A percentile compares a stretch with the other conserved stretches of the same genome.
Conservation (phyloP, 1,140 invertebrate species). For the Eumeta japonica region DNA sequence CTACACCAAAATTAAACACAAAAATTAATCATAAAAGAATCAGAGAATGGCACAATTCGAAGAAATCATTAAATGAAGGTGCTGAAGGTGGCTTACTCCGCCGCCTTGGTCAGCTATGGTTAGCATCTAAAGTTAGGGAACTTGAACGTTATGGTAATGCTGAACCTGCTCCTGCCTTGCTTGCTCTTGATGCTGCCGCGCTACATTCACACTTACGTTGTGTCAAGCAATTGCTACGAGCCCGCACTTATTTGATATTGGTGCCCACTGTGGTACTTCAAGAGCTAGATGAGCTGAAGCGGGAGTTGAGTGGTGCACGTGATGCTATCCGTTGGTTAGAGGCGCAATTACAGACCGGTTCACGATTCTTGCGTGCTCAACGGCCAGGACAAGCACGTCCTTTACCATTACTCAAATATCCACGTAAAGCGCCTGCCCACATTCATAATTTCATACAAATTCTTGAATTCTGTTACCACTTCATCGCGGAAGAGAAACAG, state of each 20-base stretch:
- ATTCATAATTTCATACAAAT: slow-evolving; percentile 51
- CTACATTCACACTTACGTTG: slow-evolving; percentile 62
- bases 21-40: slow-evolving; percentile 41
- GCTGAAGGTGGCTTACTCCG: slow-evolving; percentile 43
- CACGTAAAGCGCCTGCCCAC: slow-evolving; percentile 56
- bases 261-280: slow-evolving; percentile 84
- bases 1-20: slow-evolving; percentile 28
- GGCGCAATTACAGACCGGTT: slow-evolving; percentile 78
- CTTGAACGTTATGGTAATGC: slow-evolving; percentile 50
- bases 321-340: slow-evolving; percentile 92
- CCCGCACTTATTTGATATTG: slow-evolving; percentile 76
- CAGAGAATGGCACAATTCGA: slow-evolving; percentile 47
- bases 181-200: slow-evolving; percentile 46
- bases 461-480: slow-evolving; percentile 53
- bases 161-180: slow-evolving; percentile 41
- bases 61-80: slow-evolving; percentile 20
- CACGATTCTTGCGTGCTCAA: slow-evolving; percentile 78
- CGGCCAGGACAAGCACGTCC: slow-evolving; percentile 73
- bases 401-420: slow-evolving; percentile 73
- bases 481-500: slow-evolving; percentile 38
- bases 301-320: slow-evolving; percentile 71
- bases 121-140: slow-evolving; percentile 60
- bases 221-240: slow-evolving; percentile 75
- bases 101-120: slow-evolving; percentile 59
- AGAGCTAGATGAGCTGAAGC: slow-evolving; percentile 82